These are phyloP conservation scores for Gallinago paraguaiae DNA, from an alignment of 2,113 vertebrate genomes.

Conservation along the genomic window DNA sequence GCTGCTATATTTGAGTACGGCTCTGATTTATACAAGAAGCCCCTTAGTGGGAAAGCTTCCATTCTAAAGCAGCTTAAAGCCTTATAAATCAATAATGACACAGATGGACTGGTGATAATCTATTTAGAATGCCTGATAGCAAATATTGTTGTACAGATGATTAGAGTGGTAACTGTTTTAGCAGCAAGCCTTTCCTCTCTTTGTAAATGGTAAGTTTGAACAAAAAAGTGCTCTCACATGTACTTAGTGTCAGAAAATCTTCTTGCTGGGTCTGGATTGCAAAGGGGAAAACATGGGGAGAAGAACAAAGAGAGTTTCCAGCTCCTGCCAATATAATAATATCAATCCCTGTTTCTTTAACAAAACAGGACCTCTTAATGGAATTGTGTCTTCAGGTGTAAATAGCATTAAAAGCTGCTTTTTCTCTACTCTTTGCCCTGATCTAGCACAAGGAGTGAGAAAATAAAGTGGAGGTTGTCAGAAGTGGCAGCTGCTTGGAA, in stretches of 20 bases:
- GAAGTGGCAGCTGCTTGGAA: conserved; percentile 97
- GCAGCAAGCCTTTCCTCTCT: conserved; percentile 81
- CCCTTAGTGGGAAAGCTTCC: conserved; percentile 91
- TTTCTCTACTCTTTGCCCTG: conserved; percentile 86
- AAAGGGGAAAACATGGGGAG: conserved; percentile 75
- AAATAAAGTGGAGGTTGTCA: conserved; percentile 99
- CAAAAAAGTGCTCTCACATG: conserved; percentile 75
- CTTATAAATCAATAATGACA: conserved; percentile 99
- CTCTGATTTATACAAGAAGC: conserved; percentile 91
- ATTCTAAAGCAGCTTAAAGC: conserved; percentile 99
- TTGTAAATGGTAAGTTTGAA: conserved; percentile 81
- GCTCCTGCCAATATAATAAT: conserved; percentile 90
- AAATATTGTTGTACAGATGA: conserved; percentile 99
- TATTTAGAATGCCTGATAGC: conserved; percentile 99
- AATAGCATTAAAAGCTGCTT: conserved; percentile 90
- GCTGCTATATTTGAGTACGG: conserved; percentile 87
- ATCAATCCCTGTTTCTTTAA: conserved; percentile 93
- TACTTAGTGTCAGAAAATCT: conserved; percentile 77
- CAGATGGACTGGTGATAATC: conserved; percentile 99
- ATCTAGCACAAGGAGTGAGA: conserved; percentile 85
- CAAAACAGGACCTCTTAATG: conserved; percentile 86
- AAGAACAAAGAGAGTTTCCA: conserved; percentile 87
- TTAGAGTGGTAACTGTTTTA: conserved; percentile 96
- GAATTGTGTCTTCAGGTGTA: conserved; percentile 91
- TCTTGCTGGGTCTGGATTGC: conserved; percentile 78